Percentiles rank a stretch among this genome's conserved stretches.
phyloP scores from a whole-genome alignment of 2,797 vertebrate genomes.

The Triplophysa yarkandensis region DNA sequence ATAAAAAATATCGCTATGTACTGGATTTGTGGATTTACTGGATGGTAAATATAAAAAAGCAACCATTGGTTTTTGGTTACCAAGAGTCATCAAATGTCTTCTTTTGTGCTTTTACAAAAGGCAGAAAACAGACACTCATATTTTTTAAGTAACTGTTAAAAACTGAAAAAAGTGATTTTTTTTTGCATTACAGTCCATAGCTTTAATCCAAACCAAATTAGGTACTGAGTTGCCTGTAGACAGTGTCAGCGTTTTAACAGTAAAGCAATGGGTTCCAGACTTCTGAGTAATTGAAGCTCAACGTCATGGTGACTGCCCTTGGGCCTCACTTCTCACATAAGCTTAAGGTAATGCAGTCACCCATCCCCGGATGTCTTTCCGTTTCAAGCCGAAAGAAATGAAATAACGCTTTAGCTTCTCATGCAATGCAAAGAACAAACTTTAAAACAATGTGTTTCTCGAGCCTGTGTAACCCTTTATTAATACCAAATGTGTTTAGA shows the following conservation, averaged over 20 bases:
- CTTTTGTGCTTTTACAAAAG: too few relatives aligned
- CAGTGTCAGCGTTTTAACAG: slow-evolving; percentile 27
- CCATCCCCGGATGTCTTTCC: neutral
- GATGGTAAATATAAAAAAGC: too few relatives aligned
- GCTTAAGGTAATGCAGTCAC: slow-evolving; percentile 34
- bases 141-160: too few relatives aligned
- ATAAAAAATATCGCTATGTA: too few relatives aligned
- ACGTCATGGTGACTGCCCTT: slow-evolving; percentile 26
- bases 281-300: slow-evolving; percentile 30
- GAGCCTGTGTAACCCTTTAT: neutral
- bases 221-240: neutral
- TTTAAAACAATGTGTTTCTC: neutral
- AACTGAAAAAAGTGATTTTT: too few relatives aligned
- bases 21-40: too few relatives aligned
- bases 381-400: slow-evolving; percentile 11
- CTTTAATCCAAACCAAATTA: slow-evolving; percentile 6
- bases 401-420: slow-evolving; percentile 16
- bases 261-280: slow-evolving; percentile 14
- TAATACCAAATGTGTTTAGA: neutral
- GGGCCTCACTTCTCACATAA: slow-evolving; percentile 27
- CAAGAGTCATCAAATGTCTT: too few relatives aligned
- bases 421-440: slow-evolving; percentile 7
- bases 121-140: too few relatives aligned
- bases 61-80: too few relatives aligned
- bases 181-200: too few relatives aligned